These are phyloP conservation scores for Troides oblongomaculatus DNA, from an alignment of 2,888 invertebrate genomes.

Conservation along the genomic window DNA sequence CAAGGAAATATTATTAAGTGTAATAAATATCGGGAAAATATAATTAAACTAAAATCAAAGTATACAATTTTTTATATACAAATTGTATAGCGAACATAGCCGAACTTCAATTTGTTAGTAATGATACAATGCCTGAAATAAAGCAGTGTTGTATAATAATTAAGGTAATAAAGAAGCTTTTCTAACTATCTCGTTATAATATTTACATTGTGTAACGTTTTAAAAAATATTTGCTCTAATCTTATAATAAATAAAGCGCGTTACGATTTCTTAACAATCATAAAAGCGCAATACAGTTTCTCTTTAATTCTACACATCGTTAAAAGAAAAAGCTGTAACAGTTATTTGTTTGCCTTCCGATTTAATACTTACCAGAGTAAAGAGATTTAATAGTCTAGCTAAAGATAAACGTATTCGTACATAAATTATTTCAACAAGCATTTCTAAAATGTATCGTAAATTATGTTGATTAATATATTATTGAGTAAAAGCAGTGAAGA, in stretches of 20 bases:
- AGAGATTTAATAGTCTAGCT: constrained; percentile 3
- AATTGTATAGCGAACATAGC: background rate
- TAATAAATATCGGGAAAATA: background rate
- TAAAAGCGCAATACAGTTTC: background rate
- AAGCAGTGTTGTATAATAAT: background rate
- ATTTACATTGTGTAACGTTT: no score
- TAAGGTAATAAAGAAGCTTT: background rate
- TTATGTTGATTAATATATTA: background rate
- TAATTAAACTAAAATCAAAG: background rate
- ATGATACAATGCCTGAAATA: background rate
- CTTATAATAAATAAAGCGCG: background rate
- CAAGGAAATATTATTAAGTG: constrained; percentile 9
- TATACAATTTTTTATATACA: background rate
- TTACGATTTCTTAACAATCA: background rate
- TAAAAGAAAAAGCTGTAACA: constrained; percentile 1
- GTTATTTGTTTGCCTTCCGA: constrained; percentile 7
- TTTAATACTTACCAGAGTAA: constrained; percentile 1
- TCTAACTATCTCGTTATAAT: no score
- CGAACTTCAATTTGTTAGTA: background rate
- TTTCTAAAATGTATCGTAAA: constrained; percentile 16
- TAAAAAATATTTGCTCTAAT: no score
- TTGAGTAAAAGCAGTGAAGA: background rate
- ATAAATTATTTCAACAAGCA: constrained; percentile 17
- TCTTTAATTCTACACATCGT: background rate
- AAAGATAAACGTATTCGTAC: constrained; percentile 8